These are phyloP conservation scores for Nasonovia ribisnigri DNA, from an alignment of 2,888 invertebrate genomes.

Conservation along the genomic window DNA sequence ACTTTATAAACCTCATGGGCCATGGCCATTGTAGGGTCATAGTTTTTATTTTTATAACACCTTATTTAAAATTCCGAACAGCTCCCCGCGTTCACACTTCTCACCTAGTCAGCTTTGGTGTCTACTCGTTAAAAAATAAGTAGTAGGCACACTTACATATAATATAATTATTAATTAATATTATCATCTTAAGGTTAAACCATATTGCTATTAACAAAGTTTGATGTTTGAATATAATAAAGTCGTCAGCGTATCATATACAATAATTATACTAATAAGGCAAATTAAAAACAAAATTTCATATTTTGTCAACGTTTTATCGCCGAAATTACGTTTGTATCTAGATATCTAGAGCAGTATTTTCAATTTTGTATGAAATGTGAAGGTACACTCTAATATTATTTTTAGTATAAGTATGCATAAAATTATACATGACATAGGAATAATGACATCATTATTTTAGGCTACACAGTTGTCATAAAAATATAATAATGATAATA, in stretches of 20 bases:
- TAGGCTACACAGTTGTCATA: conserved; percentile 27
- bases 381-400: neutral
- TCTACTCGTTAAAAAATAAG: neutral
- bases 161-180: neutral
- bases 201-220: neutral
- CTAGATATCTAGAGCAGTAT: neutral
- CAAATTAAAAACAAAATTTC: neutral
- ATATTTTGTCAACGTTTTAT: neutral
- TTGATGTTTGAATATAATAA: neutral
- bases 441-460: conserved; percentile 55
- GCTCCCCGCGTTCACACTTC: neutral
- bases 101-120: neutral
- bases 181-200: neutral
- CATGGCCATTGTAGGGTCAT: neutral
- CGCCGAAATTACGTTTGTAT: neutral
- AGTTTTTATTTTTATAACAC: conserved; percentile 28
- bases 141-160: neutral
- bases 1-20: neutral
- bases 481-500: conserved; percentile 38
- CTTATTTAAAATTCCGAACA: conserved; percentile 42
- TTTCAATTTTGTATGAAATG: neutral
- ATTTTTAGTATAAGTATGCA: conserved; percentile 8
- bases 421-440: neutral
- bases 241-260: neutral
- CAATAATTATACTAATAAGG: neutral